phyloP scores from a whole-genome alignment of 2,888 invertebrate species.

The Criorhina ranunculi region DNA sequence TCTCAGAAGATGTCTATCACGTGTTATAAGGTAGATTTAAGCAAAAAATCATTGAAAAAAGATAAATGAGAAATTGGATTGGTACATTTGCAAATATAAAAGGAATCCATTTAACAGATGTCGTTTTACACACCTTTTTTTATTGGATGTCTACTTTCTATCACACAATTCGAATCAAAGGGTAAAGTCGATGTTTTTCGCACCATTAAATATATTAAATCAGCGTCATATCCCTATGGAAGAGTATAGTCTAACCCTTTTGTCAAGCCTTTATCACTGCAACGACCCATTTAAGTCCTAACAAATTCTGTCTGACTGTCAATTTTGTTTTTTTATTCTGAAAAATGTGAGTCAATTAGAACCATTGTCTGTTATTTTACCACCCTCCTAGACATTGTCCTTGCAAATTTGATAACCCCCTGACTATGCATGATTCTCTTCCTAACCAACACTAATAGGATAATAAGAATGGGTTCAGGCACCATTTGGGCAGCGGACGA shows the following conservation, averaged over 20 bases:
- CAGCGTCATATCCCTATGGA: constrained; percentile 22
- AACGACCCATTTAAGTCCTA: constrained; percentile 11
- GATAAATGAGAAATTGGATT: too few species aligned
- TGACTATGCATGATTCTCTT: constrained; percentile 5
- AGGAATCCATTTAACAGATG: background rate
- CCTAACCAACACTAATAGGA: constrained; percentile 15
- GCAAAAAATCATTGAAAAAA: too few species aligned
- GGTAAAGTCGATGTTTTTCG: background rate
- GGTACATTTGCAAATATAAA: too few species aligned
- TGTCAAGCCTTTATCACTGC: constrained; percentile 19
- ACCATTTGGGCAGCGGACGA: background rate
- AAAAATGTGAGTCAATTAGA: constrained; percentile 41
- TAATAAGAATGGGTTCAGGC: background rate
- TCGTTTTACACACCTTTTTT: constrained; percentile 15
- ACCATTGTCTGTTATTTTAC: constrained; percentile 33
- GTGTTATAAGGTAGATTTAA: too few species aligned
- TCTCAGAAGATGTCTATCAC: too few species aligned
- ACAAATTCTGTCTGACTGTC: constrained; percentile 31
- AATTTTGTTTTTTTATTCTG: constrained; percentile 20
- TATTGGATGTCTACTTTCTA: background rate
- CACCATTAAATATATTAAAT: constrained; percentile 58
- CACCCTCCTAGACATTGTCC: constrained; percentile 23
- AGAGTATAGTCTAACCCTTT: background rate
- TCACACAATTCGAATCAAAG: background rate
- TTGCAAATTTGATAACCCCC: constrained; percentile 2